phyloP scores from a whole-genome alignment of 2,113 vertebrate genomes.

The Meriones unguiculatus region DNA sequence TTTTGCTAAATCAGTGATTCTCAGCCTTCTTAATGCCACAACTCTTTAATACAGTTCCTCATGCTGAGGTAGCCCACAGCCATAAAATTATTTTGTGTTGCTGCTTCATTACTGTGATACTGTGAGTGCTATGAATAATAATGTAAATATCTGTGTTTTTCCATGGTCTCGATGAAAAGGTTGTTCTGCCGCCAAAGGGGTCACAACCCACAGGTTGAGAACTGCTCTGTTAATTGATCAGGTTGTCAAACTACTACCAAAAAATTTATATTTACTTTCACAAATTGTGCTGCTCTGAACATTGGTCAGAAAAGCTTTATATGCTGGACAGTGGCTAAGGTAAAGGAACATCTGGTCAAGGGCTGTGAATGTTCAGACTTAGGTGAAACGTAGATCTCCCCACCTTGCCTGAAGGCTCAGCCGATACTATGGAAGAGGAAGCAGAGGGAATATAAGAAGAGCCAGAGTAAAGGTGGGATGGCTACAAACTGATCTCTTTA shows the following conservation, averaged over 20 bases:
- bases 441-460: neutral
- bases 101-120: neutral
- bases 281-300: neutral
- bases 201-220: neutral
- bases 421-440: neutral
- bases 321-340: no score
- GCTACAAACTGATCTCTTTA: neutral
- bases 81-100: neutral
- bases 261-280: neutral
- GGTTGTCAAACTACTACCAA: neutral
- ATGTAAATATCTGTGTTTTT: neutral
- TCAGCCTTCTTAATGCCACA: neutral
- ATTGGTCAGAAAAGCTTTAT: no score
- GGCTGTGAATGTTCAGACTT: neutral
- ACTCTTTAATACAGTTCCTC: neutral
- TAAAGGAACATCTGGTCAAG: neutral
- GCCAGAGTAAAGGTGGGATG: no score
- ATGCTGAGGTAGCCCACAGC: neutral
- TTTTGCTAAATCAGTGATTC: neutral
- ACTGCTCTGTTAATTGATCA: neutral
- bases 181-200: neutral
- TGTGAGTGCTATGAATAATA: neutral
- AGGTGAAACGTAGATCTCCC: neutral
- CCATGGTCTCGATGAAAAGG: neutral
- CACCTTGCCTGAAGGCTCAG: neutral